Evolutionary conservation across 2,797 vertebrate genomes (phyloP), one percentile per base, ranked within the genome.

Genomic region (Lacerta bilineata): DNA sequence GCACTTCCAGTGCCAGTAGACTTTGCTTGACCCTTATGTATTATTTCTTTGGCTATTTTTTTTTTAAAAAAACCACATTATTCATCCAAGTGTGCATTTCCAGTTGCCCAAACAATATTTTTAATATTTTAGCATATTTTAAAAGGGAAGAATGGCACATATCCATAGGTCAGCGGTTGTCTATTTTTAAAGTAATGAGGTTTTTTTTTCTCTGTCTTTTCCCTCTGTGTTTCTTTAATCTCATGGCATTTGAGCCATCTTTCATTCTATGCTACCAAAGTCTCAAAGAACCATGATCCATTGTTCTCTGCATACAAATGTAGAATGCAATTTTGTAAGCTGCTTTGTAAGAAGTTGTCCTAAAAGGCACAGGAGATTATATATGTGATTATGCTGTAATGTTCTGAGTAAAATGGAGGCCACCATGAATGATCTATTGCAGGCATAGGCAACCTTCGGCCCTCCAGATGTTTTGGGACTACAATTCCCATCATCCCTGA

Each of bases 11-110:
- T 87, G 78, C 80, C 68, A 80, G 33, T 79, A 88, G 80, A 87
- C 33, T 18, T 80, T 41, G 80, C 85, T 88, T 90, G 29, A 69
- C 85, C 87, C 68, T 93, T 90, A 43, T 41, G 86, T 87, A 94
- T 94, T 85, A 36, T 88, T 89, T 92, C 74, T 80, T 87, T 82
- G 61, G 46, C n/a, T 84, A 41, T 86, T 94, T 91, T 90, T 89
- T 90, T 80, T 33, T 2, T 8, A 89, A 78, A 92, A 87, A 92
- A 15, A 13, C 86, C 84, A 50, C 81, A 64, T 8, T 84, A 83
- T 79, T 20, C 41, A 36, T 43, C 79, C 80, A 92, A 71, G 71
- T 68, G 83, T 75, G 10, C 87, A 75, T 91, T 91, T 89, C 64
- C 66, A 90, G 76, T 86, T 87, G 39, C 29, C 89, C 84, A 80